Percentiles rank a stretch among this genome's conserved stretches.
Conservation (phyloP, 2,797 vertebrate genomes). For the Lacerta viridis region DNA sequence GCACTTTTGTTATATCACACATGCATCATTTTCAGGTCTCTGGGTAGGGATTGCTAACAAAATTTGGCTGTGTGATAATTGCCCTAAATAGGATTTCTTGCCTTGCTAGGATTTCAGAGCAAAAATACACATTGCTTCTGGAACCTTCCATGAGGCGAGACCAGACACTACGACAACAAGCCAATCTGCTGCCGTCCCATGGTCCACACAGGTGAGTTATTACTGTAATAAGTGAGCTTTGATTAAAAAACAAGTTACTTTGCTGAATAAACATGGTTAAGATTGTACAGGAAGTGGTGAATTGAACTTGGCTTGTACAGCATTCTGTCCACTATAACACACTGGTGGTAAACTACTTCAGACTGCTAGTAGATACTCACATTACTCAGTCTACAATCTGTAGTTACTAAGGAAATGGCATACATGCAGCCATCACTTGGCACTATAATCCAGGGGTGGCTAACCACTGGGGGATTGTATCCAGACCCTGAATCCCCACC, state of each 20-base stretch:
- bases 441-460: background rate
- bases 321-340: background rate
- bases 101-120: conserved; percentile 69
- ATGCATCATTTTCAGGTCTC: background rate
- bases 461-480: no score
- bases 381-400: no score
- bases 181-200: conserved; percentile 13
- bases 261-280: no score
- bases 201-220: conserved; percentile 61
- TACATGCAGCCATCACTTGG: background rate
- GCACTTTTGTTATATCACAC: background rate
- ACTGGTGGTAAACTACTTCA: background rate
- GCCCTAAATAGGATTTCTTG: background rate
- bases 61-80: no score
- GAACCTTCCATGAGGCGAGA: conserved; percentile 9
- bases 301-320: no score
- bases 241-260: no score
- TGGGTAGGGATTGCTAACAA: no score
- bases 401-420: background rate
- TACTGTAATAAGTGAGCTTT: background rate
- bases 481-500: no score
- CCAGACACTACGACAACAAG: conserved; percentile 25
- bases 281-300: no score
- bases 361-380: no score
- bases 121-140: conserved; percentile 67